Percentiles rank a stretch among this genome's conserved stretches.
Evolutionary conservation across 2,797 vertebrate genomes (phyloP).

Genomic region (Buphagus erythrorhynchus): DNA sequence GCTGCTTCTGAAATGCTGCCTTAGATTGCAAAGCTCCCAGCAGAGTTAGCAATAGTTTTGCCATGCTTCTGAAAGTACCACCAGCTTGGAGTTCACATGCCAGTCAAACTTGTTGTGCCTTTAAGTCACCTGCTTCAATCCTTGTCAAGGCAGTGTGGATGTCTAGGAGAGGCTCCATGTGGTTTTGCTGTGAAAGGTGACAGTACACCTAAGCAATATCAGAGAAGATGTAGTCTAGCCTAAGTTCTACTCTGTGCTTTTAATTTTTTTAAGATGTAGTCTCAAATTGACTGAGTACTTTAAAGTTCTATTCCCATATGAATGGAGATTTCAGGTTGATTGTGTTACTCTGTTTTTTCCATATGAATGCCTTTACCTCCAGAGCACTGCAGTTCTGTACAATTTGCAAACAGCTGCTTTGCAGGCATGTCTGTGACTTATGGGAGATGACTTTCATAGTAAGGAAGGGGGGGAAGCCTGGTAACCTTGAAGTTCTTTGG

Average conservation of each 20-base stretch:
- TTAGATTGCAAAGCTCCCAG: neutral
- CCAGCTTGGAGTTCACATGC: rapidly evolving
- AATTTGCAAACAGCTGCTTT: neutral
- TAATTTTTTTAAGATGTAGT: neutral
- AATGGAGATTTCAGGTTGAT: neutral
- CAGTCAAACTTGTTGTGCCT: neutral
- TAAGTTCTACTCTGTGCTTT: neutral
- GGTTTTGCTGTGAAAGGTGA: neutral
- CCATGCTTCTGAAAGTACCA: neutral
- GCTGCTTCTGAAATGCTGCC: neutral
- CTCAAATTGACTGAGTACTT: neutral
- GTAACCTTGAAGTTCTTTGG: neutral
- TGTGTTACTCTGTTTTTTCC: neutral
- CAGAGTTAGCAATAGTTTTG: neutral
- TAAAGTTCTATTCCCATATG: neutral
- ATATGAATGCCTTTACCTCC: neutral
- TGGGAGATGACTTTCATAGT: neutral
- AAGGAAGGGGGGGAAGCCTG: neutral
- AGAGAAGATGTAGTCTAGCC: neutral
- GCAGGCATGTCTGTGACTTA: neutral
- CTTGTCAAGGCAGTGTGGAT: neutral
- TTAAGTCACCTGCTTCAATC: neutral
- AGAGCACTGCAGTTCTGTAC: neutral
- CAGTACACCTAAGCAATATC: neutral
- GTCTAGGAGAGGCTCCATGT: neutral